Evolutionary conservation across 2,113 vertebrate species (phyloP), one percentile per base, ranked within the genome.

Genomic region (Uria aalge): DNA sequence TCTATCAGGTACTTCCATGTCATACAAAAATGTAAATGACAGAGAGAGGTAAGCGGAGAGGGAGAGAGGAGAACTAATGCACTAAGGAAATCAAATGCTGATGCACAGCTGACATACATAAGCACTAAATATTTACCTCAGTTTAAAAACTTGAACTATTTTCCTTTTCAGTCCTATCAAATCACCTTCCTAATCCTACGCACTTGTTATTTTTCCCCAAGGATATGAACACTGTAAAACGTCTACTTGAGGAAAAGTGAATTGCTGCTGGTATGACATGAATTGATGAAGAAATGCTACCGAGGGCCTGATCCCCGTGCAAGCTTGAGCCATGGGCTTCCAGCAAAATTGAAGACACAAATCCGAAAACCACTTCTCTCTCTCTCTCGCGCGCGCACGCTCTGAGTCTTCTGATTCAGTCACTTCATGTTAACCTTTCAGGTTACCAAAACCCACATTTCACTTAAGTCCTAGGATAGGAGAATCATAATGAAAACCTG

Each of bases 91-190:
- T 85, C 57, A 85, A 94, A 91, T 23, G 48, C 40, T 64, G 21
- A 19, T 27, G 57, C 34, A 62, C 66, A 73, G 64, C 60, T 77
- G 76, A 87, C 92, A 92, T 6, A 78, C 92, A 92, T 6, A 78
- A 79, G 55, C 71, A 88, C n/a, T 73, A 53, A 94, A 86, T 88
- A 94, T 91, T 90, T 95, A 62, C 88, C 36, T 86, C 71, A 19
- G 9, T 50, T 77, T 41, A 47, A 88, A 86, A 90, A 66, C 59
- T 38, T 48, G 4, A 41, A 47, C 40, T 74, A 10, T 92, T 96
- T 95, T 87, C 66, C 80, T 66, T 88, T 82, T 76, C 67, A 59
- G 69, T 59, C 56, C 68, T 88, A 96, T 86, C 88, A 95, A 94
- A 96, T 91, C 90, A 92, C 81, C 60, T 78, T 90, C 43, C 53